Conservation (phyloP, 1,140 invertebrate genomes). For the Hyles euphorbiae region DNA sequence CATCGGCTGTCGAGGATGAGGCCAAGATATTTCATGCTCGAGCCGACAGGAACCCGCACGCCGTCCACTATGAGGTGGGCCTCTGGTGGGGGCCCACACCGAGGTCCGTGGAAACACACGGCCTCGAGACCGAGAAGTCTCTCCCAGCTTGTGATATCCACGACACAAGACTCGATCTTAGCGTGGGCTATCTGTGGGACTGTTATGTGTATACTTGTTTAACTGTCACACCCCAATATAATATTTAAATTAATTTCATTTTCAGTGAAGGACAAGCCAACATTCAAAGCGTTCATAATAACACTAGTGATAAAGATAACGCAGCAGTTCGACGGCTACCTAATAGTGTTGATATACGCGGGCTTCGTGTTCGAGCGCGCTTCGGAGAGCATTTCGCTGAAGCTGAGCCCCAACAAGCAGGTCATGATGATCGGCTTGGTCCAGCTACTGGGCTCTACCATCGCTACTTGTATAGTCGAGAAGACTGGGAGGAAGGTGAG, state of each 20-base stretch:
- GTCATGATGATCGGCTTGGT: conserved; percentile 73
- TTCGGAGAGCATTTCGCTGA: conserved; percentile 44
- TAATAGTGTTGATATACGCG: conserved; percentile 75
- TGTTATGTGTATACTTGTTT: too few relatives aligned
- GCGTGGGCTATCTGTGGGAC: too few relatives aligned
- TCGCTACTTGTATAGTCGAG: conserved; percentile 71
- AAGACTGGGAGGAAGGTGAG: conserved; percentile 70
- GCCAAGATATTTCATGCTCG: too few relatives aligned
- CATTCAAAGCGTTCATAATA: conserved; percentile 64
- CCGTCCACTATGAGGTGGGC: too few relatives aligned
- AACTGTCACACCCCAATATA: too few relatives aligned
- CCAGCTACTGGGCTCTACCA: conserved; percentile 68
- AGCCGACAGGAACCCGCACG: too few relatives aligned
- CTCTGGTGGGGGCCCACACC: too few relatives aligned
- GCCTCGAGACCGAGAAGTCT: too few relatives aligned
- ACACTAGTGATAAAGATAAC: conserved; percentile 61
- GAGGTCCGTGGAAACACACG: too few relatives aligned
- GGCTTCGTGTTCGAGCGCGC: conserved; percentile 62
- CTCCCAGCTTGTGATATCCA: too few relatives aligned
- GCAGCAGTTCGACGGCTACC: conserved; percentile 74
- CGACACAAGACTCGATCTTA: too few relatives aligned
- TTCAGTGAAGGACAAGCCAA: conserved; percentile 60
- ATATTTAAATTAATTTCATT: conserved; percentile 3
- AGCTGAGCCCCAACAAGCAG: conserved; percentile 68
- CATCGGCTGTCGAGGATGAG: too few relatives aligned